Evolutionary conservation across 2,797 vertebrate species (phyloP).

Genomic region (Paratrypauchen microcephalus): DNA sequence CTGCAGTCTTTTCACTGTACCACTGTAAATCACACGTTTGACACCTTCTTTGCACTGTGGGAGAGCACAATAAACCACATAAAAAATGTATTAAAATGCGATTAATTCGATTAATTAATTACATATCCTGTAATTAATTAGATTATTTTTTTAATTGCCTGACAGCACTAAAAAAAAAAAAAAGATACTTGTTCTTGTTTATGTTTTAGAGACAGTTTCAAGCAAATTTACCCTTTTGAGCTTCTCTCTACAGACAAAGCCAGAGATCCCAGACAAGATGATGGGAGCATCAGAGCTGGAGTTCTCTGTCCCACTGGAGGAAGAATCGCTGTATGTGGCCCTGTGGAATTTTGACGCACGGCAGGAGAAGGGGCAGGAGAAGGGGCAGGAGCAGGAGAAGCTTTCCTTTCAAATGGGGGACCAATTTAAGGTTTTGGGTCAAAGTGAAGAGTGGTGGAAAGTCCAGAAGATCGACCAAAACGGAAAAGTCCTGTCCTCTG

Average conservation of each 20-base stretch:
- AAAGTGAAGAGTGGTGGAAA: constrained; percentile 79
- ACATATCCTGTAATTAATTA: no score
- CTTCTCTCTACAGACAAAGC: constrained; percentile 62
- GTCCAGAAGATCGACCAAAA: constrained; percentile 60
- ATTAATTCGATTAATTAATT: no score
- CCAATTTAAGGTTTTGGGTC: constrained; percentile 62
- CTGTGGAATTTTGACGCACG: constrained; percentile 76
- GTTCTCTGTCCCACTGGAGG: not conserved
- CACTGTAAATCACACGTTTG: no score
- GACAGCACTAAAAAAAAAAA: no score
- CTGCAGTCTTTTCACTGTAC: no score
- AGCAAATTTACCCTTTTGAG: not conserved
- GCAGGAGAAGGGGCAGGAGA: accelerated
- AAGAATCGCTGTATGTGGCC: constrained; percentile 61
- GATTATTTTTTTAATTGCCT: no score
- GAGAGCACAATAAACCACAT: no score
- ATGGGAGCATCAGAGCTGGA: not conserved
- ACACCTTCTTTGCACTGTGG: no score
- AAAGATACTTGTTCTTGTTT: no score
- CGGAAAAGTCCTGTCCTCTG: constrained; percentile 58
- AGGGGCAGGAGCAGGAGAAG: constrained; percentile 48
- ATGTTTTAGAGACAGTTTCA: not conserved
- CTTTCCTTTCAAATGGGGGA: constrained; percentile 80
- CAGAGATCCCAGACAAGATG: constrained; percentile 50
- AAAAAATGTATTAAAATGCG: no score